Evolutionary conservation across 2,797 vertebrate genomes (phyloP), one percentile per base, ranked within the genome.

Genomic region (Tenualosa thibaudeaui): DNA sequence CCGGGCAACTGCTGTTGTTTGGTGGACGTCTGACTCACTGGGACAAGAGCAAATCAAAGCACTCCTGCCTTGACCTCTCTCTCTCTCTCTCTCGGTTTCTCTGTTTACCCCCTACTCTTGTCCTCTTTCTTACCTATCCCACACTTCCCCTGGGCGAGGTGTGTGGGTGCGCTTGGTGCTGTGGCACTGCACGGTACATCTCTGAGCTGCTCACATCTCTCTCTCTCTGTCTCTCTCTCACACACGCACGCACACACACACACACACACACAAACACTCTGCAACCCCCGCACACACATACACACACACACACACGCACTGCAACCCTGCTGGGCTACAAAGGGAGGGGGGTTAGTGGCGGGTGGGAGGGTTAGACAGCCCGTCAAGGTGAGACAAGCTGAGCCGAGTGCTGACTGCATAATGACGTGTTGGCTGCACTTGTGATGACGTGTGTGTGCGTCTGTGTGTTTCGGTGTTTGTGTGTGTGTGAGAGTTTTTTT

Each of bases 1-100:
- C 13, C 13, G 12, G 71, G 71, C 3, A 37, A 78, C 71, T 43
- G 71, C 71, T 78, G 71, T 46, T 78, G 71, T 71, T 31, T 37
- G 68, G 68, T 31, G 37, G 68, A 71, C 68, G 68, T 78, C 71
- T 78, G 71, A 40, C 71, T 43, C 71, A 8, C 71, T 46, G 71
- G 46, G 71, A 78, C 19, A 15, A 17, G 68, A 37, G 68, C 31
- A 71, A 37, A 40, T 71, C 68, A 71, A 71, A 71, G 68, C 68
- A 5, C 68, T 71, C 37, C 37, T 37, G 9, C 26, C 62, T 15
- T 15, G 37, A 15, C 68, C 68, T 31, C 15, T 40, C 13, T 17
- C 5, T 17, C 37, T 71, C 68, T 26, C 31, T 71, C 6, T 37
- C 24, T 71, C 3, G 31, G 5, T 65, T 7, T 26, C 24, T 65